Base-by-base conservation (phyloP, 2,797 vertebrate genomes). In the Periophthalmus magnuspinnatus region DNA sequence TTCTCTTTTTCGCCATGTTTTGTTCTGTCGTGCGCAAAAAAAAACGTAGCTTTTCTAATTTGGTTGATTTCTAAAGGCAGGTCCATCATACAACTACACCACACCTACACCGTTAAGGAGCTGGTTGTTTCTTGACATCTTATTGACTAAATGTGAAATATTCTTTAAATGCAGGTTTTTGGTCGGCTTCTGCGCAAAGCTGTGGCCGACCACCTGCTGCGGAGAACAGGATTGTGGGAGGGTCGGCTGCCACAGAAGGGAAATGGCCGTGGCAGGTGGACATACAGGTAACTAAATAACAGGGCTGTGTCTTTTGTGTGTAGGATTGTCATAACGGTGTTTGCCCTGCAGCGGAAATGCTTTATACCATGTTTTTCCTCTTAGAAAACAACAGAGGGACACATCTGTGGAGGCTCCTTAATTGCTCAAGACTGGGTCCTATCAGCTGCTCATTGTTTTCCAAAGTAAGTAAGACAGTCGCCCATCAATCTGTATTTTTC, bases 251-350 rank as follows among this genome's bases (percentile, higher is more conserved):
- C 5, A 0, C 0, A 0, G n/a, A 74, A 0, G 94, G 93, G n/a
- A 81, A 84, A 5, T 94, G 93, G 93, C 94, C 94, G 0, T 94
- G 94, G 94, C 93, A 93, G 81, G 92, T 93, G 54, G 93, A 92
- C 52, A 71, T 94, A 34, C 93, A 94, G 88, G 92, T 93, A 36
- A 33, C 2, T 0, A 6, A 52, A 8, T 58, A 65, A 54, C 22
- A 38, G 61, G 68, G 22, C 52, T 55, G 19, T 45, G 41, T 45
- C 41, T 45, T 45, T 45, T 45, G 41, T 52, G 21, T 21, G 55
- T 55, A 5, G 7, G 52, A 22, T 55, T 4, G 3, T 45, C 3
- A 45, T 11, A 22, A 22, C n/a, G 0, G 21, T 22, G 21, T 52
- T 3, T 21, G 13, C 41, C 38, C 41, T 45, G 2, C 13, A 45